These are phyloP conservation scores for Ylistrum balloti DNA, from an alignment of 1,140 invertebrate genomes.

Conservation along the genomic window DNA sequence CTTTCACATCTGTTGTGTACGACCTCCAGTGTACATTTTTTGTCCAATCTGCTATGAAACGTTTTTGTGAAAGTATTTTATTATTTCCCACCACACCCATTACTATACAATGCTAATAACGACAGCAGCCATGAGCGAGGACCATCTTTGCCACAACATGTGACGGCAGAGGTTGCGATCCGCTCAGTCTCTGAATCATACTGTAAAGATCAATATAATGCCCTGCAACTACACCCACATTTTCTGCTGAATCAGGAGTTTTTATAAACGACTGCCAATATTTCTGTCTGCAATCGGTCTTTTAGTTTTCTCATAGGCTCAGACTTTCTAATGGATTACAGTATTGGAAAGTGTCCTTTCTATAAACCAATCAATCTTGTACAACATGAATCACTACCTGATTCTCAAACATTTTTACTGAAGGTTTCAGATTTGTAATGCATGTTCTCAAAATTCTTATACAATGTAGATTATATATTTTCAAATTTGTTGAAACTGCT, in stretches of 20 bases:
- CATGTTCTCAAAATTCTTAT: too few relatives aligned
- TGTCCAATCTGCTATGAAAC: neutral
- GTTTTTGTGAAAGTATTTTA: constrained; percentile 3
- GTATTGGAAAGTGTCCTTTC: neutral
- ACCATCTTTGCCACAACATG: neutral
- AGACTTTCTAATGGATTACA: neutral
- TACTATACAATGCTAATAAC: constrained; percentile 19
- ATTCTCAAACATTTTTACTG: too few relatives aligned
- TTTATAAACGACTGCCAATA: neutral
- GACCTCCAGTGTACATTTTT: neutral
- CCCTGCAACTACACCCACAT: neutral
- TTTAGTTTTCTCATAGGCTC: neutral
- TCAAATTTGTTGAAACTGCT: too few relatives aligned
- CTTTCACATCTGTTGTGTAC: neutral
- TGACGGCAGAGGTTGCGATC: neutral
- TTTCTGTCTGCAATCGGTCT: neutral
- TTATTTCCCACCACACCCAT: neutral
- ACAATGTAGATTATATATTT: too few relatives aligned
- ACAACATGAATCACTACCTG: too few relatives aligned
- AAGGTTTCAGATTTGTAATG: too few relatives aligned
- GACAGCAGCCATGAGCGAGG: neutral
- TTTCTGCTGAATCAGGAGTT: neutral
- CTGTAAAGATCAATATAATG: neutral
- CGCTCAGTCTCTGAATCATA: constrained; percentile 4
- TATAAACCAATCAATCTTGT: neutral